A percentile compares a stretch with the other conserved stretches of the same genome.
Conservation (phyloP, 1,140 invertebrate species). For the Heliothis virescens region DNA sequence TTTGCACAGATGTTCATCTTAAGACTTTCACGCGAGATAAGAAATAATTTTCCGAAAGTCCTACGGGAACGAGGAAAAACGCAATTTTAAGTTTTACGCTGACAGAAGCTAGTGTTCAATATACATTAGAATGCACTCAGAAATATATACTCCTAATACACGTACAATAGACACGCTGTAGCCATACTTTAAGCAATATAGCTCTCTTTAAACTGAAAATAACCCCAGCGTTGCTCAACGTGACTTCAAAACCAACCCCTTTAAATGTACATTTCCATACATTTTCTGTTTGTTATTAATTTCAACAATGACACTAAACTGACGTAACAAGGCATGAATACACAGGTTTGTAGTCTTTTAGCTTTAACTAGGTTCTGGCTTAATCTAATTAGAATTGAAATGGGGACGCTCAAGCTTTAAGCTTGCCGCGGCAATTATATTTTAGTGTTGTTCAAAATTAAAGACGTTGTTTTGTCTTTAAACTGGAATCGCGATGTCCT, state of each 20-base stretch:
- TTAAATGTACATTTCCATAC: background rate
- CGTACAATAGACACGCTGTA: no score
- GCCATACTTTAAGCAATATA: constrained; percentile 1
- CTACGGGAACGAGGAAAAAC: no score
- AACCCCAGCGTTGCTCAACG: background rate
- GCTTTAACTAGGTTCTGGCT: constrained; percentile 5
- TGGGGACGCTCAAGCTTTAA: constrained; percentile 1
- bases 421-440: background rate
- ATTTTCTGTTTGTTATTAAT: constrained; percentile 24
- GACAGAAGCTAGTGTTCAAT: background rate
- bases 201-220: background rate
- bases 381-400: constrained; percentile 30
- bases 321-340: constrained; percentile 3
- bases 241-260: background rate
- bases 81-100: no score
- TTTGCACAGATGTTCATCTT: no score
- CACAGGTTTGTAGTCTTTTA: constrained; percentile 15
- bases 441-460: constrained; percentile 10
- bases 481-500: background rate
- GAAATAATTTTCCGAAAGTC: no score
- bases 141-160: no score
- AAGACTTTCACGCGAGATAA: no score
- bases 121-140: background rate
- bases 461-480: background rate
- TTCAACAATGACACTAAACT: constrained; percentile 8